Evolutionary conservation across 1,140 invertebrate species (phyloP), one percentile per base, ranked within the genome.

Genomic region (Eufriesea mexicana): DNA sequence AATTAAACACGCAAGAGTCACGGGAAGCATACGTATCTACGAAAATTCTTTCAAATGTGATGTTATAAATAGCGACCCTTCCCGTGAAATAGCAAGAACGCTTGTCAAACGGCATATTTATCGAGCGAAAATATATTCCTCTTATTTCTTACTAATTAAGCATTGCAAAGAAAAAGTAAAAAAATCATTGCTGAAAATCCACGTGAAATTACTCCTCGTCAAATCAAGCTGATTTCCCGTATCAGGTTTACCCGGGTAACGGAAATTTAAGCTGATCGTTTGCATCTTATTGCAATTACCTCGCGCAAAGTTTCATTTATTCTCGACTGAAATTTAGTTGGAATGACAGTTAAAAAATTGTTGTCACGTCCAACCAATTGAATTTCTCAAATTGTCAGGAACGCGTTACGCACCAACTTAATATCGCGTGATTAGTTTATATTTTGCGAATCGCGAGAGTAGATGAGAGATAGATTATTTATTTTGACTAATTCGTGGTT

Each of bases 1-100:
- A 87, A 87, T 87, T 87, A 84, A 83, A 87, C 87, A 84, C 70
- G 49, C 62, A 57, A 51, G 25, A 73, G 54, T 64, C 79, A 66
- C 70, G 35, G 42, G 59, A 51, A 76, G 59, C 59, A 78, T 61
- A 23, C 42, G 49, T 71, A 62, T 16, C 54, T 35, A 67, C 64
- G 62, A 68, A 35, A 64, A 45, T 51, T 62, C 67, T 78, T 55
- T 62, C 16, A 76, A 47, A 76, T 62, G 18, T 16, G 62, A 47
- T 47, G 23, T 14, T 16, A 2, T n/a, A 5, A 20, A 20, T 5
- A 20, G 8, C 20, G 8, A 14, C 12, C 12, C 25, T 61, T 7
- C 59, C 59, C 59, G 14, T 5, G n/a, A 25, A 49, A 14, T 1
- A 12, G 47, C 10, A 0, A 16, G 49, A 51, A 9, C 2, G 61